These are phyloP conservation scores for Panzeria rudis DNA, from an alignment of 2,888 invertebrate genomes.

Conservation along the genomic window DNA sequence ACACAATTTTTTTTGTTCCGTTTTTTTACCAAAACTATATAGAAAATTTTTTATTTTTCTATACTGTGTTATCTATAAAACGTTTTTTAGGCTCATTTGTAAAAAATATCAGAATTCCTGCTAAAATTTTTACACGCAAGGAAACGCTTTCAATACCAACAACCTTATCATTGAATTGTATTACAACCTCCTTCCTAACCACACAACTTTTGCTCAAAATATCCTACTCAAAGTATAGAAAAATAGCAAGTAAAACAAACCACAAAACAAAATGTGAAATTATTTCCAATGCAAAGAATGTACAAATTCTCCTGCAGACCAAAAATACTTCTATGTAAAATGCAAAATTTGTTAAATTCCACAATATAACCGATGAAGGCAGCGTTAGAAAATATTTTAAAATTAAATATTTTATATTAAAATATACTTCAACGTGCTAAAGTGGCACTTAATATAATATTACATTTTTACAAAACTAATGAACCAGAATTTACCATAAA, in stretches of 20 bases:
- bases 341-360: background rate
- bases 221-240: background rate
- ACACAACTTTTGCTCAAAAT: background rate
- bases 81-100: too few relatives aligned
- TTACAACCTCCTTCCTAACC: background rate
- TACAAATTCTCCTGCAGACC: background rate
- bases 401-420: slow-evolving; percentile 11
- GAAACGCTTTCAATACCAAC: too few relatives aligned
- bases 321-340: background rate
- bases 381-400: background rate
- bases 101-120: too few relatives aligned
- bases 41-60: too few relatives aligned
- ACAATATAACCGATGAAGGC: slow-evolving; percentile 2
- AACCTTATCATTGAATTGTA: too few relatives aligned
- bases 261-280: slow-evolving; percentile 41
- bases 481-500: slow-evolving; percentile 38
- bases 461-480: slow-evolving; percentile 34
- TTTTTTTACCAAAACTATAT: too few relatives aligned
- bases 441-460: slow-evolving; percentile 25
- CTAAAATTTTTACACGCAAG: too few relatives aligned
- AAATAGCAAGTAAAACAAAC: slow-evolving; percentile 25
- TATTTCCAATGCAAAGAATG: slow-evolving; percentile 7
- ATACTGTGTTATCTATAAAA: too few relatives aligned
- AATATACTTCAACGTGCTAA: background rate
- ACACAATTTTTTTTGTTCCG: too few relatives aligned